phyloP scores from a whole-genome alignment of 2,797 vertebrate species.

The Enteromius argenteus region DNA sequence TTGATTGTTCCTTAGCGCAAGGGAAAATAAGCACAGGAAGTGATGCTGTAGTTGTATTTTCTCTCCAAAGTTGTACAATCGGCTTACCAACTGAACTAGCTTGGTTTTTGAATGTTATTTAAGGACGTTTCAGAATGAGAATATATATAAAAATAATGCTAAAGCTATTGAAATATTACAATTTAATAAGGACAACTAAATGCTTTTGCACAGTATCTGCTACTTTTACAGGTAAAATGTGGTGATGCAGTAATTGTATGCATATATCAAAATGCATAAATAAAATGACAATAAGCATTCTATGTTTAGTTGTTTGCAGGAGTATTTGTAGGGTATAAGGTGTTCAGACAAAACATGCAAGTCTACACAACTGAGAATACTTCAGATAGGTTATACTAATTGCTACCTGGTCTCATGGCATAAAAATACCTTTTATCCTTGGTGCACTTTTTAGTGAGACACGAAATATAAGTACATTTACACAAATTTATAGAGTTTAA shows the following conservation, averaged over 20 bases:
- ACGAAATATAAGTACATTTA: too few species aligned
- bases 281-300: background rate
- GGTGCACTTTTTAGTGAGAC: too few species aligned
- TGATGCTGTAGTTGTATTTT: background rate
- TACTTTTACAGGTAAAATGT: background rate
- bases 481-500: too few species aligned
- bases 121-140: background rate
- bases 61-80: background rate
- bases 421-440: too few species aligned
- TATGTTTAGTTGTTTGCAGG: background rate
- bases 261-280: background rate
- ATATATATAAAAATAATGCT: background rate
- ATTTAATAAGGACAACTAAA: background rate
- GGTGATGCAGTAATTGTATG: background rate
- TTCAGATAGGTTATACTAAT: background rate
- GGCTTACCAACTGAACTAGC: background rate
- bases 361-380: background rate
- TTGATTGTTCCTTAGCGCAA: background rate
- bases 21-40: background rate
- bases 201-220: background rate
- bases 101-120: background rate
- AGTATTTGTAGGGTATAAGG: background rate
- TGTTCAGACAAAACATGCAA: background rate
- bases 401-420: too few species aligned
- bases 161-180: background rate